These are phyloP conservation scores for Propithecus coquereli DNA, from an alignment of 2,113 vertebrate species.

Conservation along the genomic window DNA sequence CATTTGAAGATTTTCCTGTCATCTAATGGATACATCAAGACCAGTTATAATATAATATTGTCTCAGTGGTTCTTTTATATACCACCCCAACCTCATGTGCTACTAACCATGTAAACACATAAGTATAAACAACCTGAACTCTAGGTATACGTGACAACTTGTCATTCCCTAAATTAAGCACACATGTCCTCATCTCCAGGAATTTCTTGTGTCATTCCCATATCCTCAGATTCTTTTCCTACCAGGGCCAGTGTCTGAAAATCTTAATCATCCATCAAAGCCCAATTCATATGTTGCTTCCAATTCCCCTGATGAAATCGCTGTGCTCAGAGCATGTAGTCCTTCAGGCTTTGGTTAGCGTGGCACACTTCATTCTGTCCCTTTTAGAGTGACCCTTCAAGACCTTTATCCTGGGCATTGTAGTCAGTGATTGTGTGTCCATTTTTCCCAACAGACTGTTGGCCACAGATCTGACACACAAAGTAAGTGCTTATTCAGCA, in stretches of 20 bases:
- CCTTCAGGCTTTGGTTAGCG: background rate
- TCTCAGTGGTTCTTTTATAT: background rate
- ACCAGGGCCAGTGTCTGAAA: background rate
- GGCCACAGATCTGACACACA: background rate
- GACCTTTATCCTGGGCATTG: background rate
- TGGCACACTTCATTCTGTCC: background rate
- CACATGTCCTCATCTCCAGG: background rate
- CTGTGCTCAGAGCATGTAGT: background rate
- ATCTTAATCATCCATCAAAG: background rate
- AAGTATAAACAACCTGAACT: background rate
- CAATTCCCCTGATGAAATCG: background rate
- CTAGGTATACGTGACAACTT: background rate
- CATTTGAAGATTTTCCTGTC: background rate
- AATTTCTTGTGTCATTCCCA: background rate
- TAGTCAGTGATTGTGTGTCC: background rate
- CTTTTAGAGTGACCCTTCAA: background rate
- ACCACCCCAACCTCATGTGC: background rate
- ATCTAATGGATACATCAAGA: background rate
- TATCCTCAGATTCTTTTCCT: background rate
- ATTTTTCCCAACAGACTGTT: background rate
- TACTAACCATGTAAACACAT: background rate
- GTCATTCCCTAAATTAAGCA: background rate
- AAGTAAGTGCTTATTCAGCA: constrained; percentile 39
- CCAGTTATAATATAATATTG: background rate
- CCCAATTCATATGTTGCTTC: background rate